phyloP scores from a whole-genome alignment of 2,797 vertebrate species.

The Schizopygopsis pylzovi region DNA sequence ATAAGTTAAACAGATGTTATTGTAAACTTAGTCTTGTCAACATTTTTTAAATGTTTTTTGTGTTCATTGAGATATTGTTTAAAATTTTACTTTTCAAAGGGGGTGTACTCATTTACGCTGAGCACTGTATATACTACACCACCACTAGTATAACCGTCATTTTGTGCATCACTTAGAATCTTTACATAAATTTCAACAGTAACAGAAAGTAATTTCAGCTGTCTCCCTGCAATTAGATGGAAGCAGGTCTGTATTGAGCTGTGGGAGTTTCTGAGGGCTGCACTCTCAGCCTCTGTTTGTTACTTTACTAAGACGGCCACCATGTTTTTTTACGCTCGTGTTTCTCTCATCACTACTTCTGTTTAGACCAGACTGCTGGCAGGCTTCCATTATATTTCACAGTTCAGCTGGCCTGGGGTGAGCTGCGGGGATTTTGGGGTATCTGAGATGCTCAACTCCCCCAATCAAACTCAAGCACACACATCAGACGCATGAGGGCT shows the following conservation, averaged over 20 bases:
- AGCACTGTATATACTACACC: background rate
- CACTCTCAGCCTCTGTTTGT: constrained; percentile 25
- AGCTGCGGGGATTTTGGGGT: constrained; percentile 24
- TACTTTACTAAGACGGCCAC: background rate
- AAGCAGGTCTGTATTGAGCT: constrained; percentile 23
- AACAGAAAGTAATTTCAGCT: no score
- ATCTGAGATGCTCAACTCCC: constrained; percentile 26
- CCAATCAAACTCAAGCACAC: background rate
- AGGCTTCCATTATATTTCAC: constrained; percentile 42
- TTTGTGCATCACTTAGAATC: constrained; percentile 1
- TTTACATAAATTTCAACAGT: no score
- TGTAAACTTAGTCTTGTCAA: no score
- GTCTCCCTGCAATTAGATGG: constrained; percentile 7
- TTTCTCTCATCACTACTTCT: background rate
- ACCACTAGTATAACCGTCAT: background rate
- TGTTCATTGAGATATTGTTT: no score
- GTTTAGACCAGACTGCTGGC: constrained; percentile 14
- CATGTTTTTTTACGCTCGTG: constrained; percentile 1
- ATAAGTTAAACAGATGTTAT: no score
- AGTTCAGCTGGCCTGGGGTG: constrained; percentile 33
- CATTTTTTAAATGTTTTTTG: no score
- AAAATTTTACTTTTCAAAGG: no score
- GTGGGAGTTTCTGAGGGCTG: constrained; percentile 29
- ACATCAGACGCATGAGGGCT: constrained; percentile 11
- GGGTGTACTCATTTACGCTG: no score